Base-by-base conservation (phyloP, 2,797 vertebrate genomes). In the Bradypodion ventrale region DNA sequence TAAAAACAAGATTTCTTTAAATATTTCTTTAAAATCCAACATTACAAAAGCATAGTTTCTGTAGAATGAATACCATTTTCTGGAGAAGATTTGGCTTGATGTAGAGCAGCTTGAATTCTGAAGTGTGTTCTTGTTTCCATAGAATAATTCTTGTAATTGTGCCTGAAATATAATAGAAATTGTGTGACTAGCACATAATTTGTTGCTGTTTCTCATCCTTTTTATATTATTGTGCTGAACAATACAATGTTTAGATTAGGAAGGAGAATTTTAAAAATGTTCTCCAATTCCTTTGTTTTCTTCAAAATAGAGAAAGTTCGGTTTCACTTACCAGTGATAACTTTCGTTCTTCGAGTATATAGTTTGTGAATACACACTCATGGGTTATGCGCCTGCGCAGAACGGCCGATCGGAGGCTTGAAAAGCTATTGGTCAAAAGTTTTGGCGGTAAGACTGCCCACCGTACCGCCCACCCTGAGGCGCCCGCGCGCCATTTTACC, bases 81-180 rank as follows among this genome's bases (percentile, higher is more conserved):
- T 75, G 90, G 93, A 7, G 82, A 81, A 23, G 95, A 96, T 91
- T 95, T 98, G 91, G 98, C 98, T 95, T 99, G 98, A 84, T 97
- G 97, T 89, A 97, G 94, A 86, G 98, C 98, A 83, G 98, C 99
- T 93, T 99, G 99, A 93, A 99, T 99, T 89, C 99, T 97, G 96
- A 99, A 99, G 94, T 99, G 98, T 80, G 98, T 99, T 93, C 99
- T 97, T 84, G 98, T 99, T 94, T 99, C 99, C 98, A 99, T 99
- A 56, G 99, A 99, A 94, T 99, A 99, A 95, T 99, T 99, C 96
- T 99, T 99, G 94, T 99, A 99, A 94, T 98, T 99, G 92, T 98
- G 97, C 93, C 99, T 99, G 83, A 92, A 92, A 96, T 93, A 88
- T 91, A 94, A 83, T 80, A 94, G 82, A 94, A 62, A 65, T 88